Conservation (phyloP, 2,888 invertebrate species). For the Linnaemya vulpina region DNA sequence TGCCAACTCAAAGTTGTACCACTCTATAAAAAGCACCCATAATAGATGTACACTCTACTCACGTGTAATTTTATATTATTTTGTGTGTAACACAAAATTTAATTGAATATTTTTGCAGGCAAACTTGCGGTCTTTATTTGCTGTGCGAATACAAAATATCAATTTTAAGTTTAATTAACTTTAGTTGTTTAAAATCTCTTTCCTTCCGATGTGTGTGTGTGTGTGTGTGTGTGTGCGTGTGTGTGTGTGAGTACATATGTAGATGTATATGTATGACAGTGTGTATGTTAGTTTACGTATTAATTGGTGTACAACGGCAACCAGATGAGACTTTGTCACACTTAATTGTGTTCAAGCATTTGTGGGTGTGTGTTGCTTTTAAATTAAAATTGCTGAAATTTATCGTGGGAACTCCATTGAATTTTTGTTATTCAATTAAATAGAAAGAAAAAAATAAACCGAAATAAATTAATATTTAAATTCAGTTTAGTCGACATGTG, state of each 20-base stretch:
- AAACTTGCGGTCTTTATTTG: constrained; percentile 37
- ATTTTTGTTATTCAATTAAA: constrained; percentile 34
- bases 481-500: constrained; percentile 33
- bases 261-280: neutral
- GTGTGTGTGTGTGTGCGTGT: neutral
- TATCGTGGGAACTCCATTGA: constrained; percentile 44
- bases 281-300: neutral
- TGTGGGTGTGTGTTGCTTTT: constrained; percentile 18
- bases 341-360: neutral
- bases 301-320: neutral
- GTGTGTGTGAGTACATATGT: neutral
- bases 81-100: neutral
- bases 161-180: constrained; percentile 67
- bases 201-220: constrained; percentile 51
- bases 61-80: no score
- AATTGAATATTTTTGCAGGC: constrained; percentile 25
- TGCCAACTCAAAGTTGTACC: no score
- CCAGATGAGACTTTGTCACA: constrained; percentile 23
- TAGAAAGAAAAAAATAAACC: neutral
- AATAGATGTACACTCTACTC: no score
- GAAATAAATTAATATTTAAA: constrained; percentile 29
- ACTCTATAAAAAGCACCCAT: no score
- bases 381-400: constrained; percentile 32
- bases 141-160: constrained; percentile 45
- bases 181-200: constrained; percentile 63